Evolutionary conservation across 1,140 invertebrate genomes (phyloP).

Genomic region (Penaeus japonicus): DNA sequence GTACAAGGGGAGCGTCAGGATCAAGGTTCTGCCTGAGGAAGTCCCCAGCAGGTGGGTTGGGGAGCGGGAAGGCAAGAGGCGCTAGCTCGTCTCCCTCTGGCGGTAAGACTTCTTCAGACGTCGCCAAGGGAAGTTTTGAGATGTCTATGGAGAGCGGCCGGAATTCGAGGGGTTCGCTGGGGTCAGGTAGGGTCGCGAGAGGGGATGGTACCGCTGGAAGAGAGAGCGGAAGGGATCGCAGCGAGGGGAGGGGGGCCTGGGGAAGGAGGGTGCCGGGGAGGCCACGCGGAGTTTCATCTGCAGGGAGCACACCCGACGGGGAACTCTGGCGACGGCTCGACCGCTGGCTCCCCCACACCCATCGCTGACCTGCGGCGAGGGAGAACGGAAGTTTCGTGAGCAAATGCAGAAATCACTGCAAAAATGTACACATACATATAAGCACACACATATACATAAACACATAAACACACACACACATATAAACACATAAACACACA

Average conservation of each 20-base stretch:
- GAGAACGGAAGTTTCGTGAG: too few species aligned
- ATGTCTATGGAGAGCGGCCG: constrained; percentile 36
- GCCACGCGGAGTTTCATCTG: background rate
- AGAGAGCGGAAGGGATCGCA: background rate
- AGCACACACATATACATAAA: too few species aligned
- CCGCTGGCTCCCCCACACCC: constrained; percentile 31
- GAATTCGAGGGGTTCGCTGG: background rate
- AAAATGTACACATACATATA: too few species aligned
- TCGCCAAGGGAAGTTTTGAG: constrained; percentile 33
- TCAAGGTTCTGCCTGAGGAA: too few species aligned
- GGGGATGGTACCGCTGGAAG: background rate
- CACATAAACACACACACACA: too few species aligned
- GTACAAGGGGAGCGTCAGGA: too few species aligned
- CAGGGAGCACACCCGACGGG: background rate
- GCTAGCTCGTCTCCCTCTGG: background rate
- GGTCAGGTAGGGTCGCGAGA: background rate
- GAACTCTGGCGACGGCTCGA: background rate
- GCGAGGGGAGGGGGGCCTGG: background rate
- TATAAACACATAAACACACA: too few species aligned
- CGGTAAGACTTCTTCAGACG: background rate
- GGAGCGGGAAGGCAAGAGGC: background rate
- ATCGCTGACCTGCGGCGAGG: background rate
- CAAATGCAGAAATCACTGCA: too few species aligned
- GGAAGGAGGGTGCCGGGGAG: background rate
- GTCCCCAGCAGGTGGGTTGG: too few species aligned